These are phyloP conservation scores for Drosophila repleta DNA, from an alignment of 1,140 invertebrate genomes.

Conservation along the genomic window DNA sequence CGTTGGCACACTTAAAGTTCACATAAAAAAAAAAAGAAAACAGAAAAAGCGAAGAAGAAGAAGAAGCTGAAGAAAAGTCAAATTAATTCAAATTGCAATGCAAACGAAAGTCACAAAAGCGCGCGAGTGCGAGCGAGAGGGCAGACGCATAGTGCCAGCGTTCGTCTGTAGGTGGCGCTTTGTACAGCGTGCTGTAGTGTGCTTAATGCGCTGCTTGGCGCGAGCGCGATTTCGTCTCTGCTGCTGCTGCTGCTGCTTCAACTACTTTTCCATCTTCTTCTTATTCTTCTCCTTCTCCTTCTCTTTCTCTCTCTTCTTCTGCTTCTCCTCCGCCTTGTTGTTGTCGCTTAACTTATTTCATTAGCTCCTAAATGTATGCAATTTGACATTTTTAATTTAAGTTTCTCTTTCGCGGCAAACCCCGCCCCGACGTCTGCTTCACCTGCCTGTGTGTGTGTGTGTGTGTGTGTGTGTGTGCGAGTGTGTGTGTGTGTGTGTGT, in stretches of 20 bases:
- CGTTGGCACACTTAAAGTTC: constrained; percentile 75
- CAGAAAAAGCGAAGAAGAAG: background rate
- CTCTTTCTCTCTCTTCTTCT: background rate
- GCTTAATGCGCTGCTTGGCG: constrained; percentile 67
- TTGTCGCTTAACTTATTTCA: constrained; percentile 79
- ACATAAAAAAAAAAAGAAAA: too few species aligned
- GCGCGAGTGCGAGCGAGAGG: background rate
- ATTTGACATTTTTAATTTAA: constrained; percentile 82
- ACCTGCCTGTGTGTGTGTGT: background rate
- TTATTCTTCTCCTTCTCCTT: background rate
- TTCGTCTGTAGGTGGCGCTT: background rate
- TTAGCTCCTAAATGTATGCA: constrained; percentile 81
- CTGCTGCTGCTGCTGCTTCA: constrained; percentile 16
- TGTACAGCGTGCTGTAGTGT: constrained; percentile 43
- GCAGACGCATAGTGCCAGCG: background rate
- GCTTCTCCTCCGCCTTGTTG: constrained; percentile 61
- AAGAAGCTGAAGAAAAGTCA: constrained; percentile 43
- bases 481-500: constrained; percentile 5
- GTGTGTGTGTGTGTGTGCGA: background rate
- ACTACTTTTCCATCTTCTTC: background rate
- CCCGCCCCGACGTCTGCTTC: background rate
- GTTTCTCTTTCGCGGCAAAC: constrained; percentile 60
- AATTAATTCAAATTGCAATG: constrained; percentile 80
- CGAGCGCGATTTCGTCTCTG: background rate
- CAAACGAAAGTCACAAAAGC: constrained; percentile 47